Base-by-base conservation (phyloP, 2,113 vertebrate species). In the Cathartes aura region DNA sequence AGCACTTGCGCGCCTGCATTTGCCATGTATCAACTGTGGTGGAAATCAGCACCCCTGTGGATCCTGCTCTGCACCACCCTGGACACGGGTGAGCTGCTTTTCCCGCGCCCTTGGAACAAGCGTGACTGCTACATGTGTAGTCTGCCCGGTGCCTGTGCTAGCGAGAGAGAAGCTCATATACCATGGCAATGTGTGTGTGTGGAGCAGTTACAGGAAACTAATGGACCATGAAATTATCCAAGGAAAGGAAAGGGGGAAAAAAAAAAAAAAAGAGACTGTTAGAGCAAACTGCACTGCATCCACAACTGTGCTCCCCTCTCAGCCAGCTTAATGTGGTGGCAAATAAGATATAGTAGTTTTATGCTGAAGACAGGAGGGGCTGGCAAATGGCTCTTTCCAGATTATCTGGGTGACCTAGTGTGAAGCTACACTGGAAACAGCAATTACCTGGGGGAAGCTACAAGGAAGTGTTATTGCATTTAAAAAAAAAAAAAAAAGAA, bases 171-270 rank as follows among this genome's bases (percentile, higher is more conserved):
- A 91, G 53, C 66, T 91, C n/a, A 7, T 5, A 64, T 40, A 52
- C 52, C 45, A 5, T 1, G 27, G 58, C 2, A 13, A 36, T 42
- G 78, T 5, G 9, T 11, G 40, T 48, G 87, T 60, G 62, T 60
- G 48, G 60, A 95, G 89, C 91, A 67, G 79, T 89, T 76, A 81
- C 84, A 86, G 84, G 45, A 70, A 88, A 47, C 38, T 88, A 96
- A 95, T 66, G 52, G 94, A 86, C 82, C n/a, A 1, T 94, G 91
- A 96, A 93, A 97, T 95, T 86, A 95, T 40, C 94, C 71, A 91
- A 76, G 63, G 52, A 72, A 78, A 50, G n/a, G 29, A 20, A 19
- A 9, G 19, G 8, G 45, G 19, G 10, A 24, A 21, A 52, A 34
- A 3, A 20, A 14, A 22, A 6, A 56, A 55, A 26, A 23, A 11